Base-by-base conservation (phyloP, 2,888 invertebrate species). In the Cataglyphis rosenhaueri region DNA sequence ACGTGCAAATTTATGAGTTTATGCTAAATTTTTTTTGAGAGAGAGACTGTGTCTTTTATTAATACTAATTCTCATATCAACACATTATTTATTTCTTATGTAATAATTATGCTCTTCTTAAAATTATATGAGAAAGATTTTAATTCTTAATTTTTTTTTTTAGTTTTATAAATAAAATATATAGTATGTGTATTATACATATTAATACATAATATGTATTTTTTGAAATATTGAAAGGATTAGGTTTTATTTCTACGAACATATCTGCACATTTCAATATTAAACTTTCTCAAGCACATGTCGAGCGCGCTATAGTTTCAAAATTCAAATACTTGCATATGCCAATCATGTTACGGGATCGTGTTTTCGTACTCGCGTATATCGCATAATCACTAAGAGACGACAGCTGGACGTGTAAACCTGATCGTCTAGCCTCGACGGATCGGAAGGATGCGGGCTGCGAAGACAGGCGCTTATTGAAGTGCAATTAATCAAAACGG, bases 401-500 rank as follows among this genome's bases (percentile, higher is more conserved):
- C 78, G 57, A 70, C 78, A 78, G 78, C 78, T 78, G 78, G 78
- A 70, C 70, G 78, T 21, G 70, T 59, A 78, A 78, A 70, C 78
- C 44, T 57, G 59, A 78, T 78, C 70, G 78, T 70, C 59, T 76
- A 61, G 29, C 15, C 64, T 70, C 41, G 70, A 57, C 41, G 59
- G 78, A 71, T 71, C 70, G 44, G 71, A 71, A 59, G 59, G 78
- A 70, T 71, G 71, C 71, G 78, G 32, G 87, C 85, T 84, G 83
- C 84, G 73, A 89, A 91, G 89, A 88, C 90, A 89, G 90, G 88
- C 82, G 87, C 74, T 90, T 91, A 91, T 91, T 89, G 92, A 91
- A 88, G 91, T 87, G 88, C 90, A 89, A 92, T 93, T 92, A 93
- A 93, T 93, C 91, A 91, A 92, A 92, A 90, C 62, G 74, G 66